A percentile compares a stretch with the other conserved stretches of the same genome.
phyloP scores from a whole-genome alignment of 37 sponge, comb jelly and placozoan species.

The Ianthella basta region DNA sequence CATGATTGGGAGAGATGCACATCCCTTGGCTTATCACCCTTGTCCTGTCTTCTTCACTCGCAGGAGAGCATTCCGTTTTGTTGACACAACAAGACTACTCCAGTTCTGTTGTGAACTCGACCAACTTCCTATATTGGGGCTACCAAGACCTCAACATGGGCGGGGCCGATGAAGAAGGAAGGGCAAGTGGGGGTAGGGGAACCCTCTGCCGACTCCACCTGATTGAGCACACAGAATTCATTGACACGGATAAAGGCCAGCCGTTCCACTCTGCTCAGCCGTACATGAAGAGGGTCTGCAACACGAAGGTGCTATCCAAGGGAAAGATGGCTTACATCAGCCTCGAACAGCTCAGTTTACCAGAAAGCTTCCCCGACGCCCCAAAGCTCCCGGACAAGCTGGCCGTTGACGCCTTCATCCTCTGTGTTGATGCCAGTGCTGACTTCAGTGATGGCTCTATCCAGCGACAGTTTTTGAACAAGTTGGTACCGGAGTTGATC shows the following conservation, averaged over 20 bases:
- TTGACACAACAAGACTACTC: constrained; percentile 2
- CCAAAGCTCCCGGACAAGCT: constrained; percentile 74
- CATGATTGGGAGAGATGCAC: too few species aligned
- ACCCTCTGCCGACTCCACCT: constrained; percentile 37
- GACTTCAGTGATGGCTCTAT: constrained; percentile 18
- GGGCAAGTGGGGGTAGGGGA: not conserved
- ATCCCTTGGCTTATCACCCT: too few species aligned
- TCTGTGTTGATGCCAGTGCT: constrained; percentile 69
- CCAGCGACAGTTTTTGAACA: constrained; percentile 40
- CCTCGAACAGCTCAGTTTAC: constrained; percentile 72
- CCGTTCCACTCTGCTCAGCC: constrained; percentile 54
- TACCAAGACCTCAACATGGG: not conserved
- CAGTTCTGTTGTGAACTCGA: constrained; percentile 67
- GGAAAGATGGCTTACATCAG: constrained; percentile 73
- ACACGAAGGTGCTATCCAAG: constrained; percentile 7
- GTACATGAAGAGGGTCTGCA: constrained; percentile 29
- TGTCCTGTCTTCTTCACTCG: too few species aligned
- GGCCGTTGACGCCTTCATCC: constrained; percentile 65
- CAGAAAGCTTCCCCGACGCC: constrained; percentile 59
- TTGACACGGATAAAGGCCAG: constrained; percentile 64
- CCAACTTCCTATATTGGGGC: constrained; percentile 89
- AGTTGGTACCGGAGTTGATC: constrained; percentile 13
- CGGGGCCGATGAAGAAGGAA: constrained; percentile 24
- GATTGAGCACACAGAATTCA: constrained; percentile 87
- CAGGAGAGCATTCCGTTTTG: too few species aligned